phyloP scores from a whole-genome alignment of 64 coral and sea anemone genomes.

The Cladopsammia gracilis region DNA sequence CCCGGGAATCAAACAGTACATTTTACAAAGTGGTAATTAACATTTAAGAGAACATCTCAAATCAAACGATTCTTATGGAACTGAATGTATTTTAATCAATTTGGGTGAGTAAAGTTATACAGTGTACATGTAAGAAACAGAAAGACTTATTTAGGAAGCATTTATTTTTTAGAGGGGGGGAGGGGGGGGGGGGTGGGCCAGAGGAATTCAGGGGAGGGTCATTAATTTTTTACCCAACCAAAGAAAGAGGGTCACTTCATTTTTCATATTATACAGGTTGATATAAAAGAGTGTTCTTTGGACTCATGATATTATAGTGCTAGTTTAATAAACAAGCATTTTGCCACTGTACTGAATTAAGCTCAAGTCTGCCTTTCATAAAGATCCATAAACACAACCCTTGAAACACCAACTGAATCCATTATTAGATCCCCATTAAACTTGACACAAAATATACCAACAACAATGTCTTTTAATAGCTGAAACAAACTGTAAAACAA shows the following conservation, averaged over 20 bases:
- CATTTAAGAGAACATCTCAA: too few relatives aligned
- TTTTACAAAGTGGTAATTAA: too few relatives aligned
- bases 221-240: neutral
- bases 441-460: neutral
- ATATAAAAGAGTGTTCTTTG: neutral
- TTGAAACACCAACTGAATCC: neutral
- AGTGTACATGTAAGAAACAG: too few relatives aligned
- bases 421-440: neutral
- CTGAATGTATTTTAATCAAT: too few relatives aligned
- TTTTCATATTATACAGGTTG: neutral
- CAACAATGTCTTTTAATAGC: neutral
- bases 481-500: neutral
- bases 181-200: too few relatives aligned
- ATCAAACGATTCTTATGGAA: too few relatives aligned
- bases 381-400: neutral
- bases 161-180: too few relatives aligned
- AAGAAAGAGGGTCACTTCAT: neutral
- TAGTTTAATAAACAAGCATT: neutral
- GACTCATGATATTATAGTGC: neutral
- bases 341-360: neutral
- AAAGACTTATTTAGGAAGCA: too few relatives aligned
- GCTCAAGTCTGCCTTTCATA: neutral
- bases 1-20: too few relatives aligned
- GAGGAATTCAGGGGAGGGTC: neutral
- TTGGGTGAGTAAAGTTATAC: too few relatives aligned